Conservation (phyloP, 2,888 invertebrate genomes). For the Bruchidius siliquastri region DNA sequence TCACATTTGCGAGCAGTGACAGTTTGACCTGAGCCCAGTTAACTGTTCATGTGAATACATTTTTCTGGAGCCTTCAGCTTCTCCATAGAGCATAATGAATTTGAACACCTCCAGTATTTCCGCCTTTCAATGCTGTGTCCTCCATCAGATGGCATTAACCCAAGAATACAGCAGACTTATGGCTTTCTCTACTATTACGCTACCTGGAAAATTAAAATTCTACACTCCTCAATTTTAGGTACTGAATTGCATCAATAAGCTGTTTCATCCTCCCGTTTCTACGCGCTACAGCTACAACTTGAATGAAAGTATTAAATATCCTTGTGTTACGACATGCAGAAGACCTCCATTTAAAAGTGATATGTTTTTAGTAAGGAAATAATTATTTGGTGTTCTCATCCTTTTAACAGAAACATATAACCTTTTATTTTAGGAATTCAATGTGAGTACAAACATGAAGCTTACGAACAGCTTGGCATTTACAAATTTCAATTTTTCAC, state of each 20-base stretch:
- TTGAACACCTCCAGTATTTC: too few relatives aligned
- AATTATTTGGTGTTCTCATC: neutral
- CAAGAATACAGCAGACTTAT: too few relatives aligned
- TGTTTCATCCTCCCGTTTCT: constrained; percentile 59
- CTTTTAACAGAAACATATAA: neutral
- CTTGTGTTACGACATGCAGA: constrained; percentile 64
- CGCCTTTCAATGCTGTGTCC: too few relatives aligned
- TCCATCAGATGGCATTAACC: too few relatives aligned
- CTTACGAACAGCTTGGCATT: constrained; percentile 25
- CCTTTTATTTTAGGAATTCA: constrained; percentile 47
- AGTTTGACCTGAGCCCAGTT: too few relatives aligned
- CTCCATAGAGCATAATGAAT: too few relatives aligned
- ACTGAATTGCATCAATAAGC: constrained; percentile 55
- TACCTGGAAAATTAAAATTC: too few relatives aligned
- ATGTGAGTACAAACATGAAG: constrained; percentile 50
- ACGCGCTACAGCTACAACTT: constrained; percentile 64
- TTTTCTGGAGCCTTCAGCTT: too few relatives aligned
- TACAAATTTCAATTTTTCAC: constrained; percentile 53
- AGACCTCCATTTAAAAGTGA: constrained; percentile 61
- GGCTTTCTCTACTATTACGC: too few relatives aligned
- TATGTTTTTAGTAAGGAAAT: constrained; percentile 51
- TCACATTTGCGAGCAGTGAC: too few relatives aligned
- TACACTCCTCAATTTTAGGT: too few relatives aligned
- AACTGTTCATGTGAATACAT: too few relatives aligned
- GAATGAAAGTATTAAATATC: constrained; percentile 62